Evolutionary conservation across 2,113 vertebrate genomes (phyloP), one percentile per base, ranked within the genome.

Genomic region (Ariopsis seemanni): DNA sequence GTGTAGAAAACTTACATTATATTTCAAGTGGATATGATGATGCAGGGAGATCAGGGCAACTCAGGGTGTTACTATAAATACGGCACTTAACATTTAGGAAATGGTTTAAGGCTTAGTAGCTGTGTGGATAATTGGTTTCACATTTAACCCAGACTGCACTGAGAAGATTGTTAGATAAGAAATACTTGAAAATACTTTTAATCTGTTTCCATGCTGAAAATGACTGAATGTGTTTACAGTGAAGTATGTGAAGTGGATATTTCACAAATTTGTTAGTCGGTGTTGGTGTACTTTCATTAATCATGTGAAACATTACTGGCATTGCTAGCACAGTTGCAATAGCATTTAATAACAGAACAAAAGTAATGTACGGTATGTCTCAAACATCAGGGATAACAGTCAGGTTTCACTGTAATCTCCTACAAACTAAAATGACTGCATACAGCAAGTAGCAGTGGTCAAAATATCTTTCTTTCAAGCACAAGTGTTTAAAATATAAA

Each of bases 11-110:
- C 55, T 55, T 30, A 63, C 62, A 69, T 30, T 72, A 77, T 75
- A 69, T 50, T 53, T 74, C 9, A 86, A 77, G 82, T 89, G 52
- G 18, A 22, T 72, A 79, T 86, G 55, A 86, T 84, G 58, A 48
- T 86, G 22, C 25, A 86, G 75, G 25, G 42, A 7, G 42, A 84
- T 84, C 83, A 86, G 81, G 62, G 42, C 50, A 27, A 52, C 53
- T 79, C n/a, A 60, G 55, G 42, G 72, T 69, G 8, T 69, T 34
- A 65, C 60, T 75, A 65, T 86, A 52, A 60, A n/a, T 75, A 18
- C 77, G 53, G 34, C 48, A 30, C 62, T 72, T 74, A 75, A 63
- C 50, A 20, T 7, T 17, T 48, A 50, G 72, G n/a, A 71, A 58
- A 63, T 34, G 30, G 75, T 52, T 80, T 52, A 60, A 79, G 42